Percentiles rank a stretch among this genome's conserved stretches.
Conservation (phyloP, 2,888 invertebrate species). For the Pecten maximus region DNA sequence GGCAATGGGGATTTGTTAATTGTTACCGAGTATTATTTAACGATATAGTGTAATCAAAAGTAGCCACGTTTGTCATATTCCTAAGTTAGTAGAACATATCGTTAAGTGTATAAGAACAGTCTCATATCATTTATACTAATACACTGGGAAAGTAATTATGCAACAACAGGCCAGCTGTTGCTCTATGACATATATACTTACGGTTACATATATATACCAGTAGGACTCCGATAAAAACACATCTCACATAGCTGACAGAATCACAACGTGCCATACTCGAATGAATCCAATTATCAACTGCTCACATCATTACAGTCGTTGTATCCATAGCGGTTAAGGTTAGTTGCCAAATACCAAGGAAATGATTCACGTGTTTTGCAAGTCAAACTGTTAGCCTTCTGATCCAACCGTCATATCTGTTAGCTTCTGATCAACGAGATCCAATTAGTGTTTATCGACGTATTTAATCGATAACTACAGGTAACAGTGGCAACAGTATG, state of each 20-base stretch:
- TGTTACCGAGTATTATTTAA: no score
- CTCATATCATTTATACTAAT: no score
- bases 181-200: constrained; percentile 17
- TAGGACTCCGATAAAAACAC: neutral
- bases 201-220: neutral
- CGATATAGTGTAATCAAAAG: no score
- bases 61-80: no score
- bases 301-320: neutral
- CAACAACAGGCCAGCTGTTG: constrained; percentile 52
- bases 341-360: neutral
- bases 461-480: neutral
- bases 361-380: neutral
- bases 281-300: neutral
- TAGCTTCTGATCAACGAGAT: neutral
- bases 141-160: constrained; percentile 60
- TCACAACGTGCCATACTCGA: neutral
- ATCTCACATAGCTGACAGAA: neutral
- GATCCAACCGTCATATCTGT: neutral
- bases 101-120: no score
- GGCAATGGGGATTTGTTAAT: no score
- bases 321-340: neutral
- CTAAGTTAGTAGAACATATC: no score
- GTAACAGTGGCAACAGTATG: neutral
- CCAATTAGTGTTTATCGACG: neutral
- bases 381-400: neutral